Base-by-base conservation (phyloP, 53 echinoderm and acorn worm species). In the Holothuria scabra region DNA sequence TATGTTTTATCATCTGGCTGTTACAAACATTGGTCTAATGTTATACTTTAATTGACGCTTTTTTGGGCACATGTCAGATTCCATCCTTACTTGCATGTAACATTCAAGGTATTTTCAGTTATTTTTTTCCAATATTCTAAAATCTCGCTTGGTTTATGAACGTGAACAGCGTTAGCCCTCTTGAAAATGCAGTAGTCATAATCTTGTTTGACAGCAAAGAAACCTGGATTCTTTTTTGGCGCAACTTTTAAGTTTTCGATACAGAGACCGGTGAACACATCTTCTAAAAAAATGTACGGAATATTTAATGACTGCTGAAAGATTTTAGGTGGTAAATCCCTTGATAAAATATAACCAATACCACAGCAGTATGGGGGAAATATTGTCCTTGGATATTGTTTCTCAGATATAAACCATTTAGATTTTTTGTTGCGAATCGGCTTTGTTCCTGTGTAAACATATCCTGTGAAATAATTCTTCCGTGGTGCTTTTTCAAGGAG, bases 261-360 rank as follows among this genome's bases (percentile, higher is more conserved):
- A 32, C 80, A 80, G 2, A 80, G 61, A 30, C 80, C 80, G 8
- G 59, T 60, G 31, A 33, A 80, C 4, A 34, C 80, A 60, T 80
- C 80, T 60, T 80, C 80, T 9, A 80, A 29, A 60, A 57, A 80
- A 28, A 80, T 61, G 19, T 80, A 80, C 23, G 80, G 80, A 29
- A 80, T 25, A 9, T 31, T 29, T 13, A 80, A 18, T 12, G 80
- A 80, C 3, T 28, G 12, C 13, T 19, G n/a, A 60, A 35, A 30
- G 11, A 80, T 60, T 60, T 22, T 59, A 20, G 19, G 18, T 2
- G 61, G 25, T 5, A 80, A 23, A 30, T 80, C 80, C 31, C 80
- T 32, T 2, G 80, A 80, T 23, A 80, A 21, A 22, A 80, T 24
- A 35, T 79, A 79, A 13, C 79, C 79, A 12, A 79, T 59, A 18